These are phyloP conservation scores for Tupaia tana DNA, from an alignment of 2,113 vertebrate genomes.

Conservation along the genomic window DNA sequence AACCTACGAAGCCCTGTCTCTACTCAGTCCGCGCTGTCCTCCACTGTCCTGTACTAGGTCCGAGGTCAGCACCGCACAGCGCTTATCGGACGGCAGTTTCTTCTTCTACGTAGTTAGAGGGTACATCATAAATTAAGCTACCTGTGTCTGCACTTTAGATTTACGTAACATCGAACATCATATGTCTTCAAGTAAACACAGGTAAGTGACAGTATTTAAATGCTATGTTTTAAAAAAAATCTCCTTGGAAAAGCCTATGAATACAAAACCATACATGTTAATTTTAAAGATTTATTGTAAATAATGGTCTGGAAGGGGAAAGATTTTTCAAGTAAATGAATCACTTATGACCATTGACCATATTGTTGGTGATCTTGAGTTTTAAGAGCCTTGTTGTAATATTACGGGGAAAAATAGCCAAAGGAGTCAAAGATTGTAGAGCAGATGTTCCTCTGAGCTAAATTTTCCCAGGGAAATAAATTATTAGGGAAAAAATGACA, in stretches of 20 bases:
- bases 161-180: background rate
- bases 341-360: background rate
- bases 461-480: background rate
- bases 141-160: background rate
- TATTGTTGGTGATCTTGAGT: background rate
- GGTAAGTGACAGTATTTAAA: background rate
- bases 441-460: background rate
- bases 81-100: background rate
- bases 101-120: background rate
- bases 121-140: background rate
- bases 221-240: background rate
- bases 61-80: background rate
- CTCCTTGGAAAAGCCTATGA: background rate
- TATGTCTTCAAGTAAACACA: background rate
- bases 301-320: background rate
- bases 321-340: background rate
- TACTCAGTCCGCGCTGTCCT: background rate
- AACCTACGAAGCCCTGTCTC: background rate
- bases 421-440: background rate
- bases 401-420: background rate
- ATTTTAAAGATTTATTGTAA: constrained; percentile 5
- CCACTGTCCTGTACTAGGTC: background rate
- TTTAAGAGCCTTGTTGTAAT: background rate
- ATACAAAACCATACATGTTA: background rate
- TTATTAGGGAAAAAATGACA: background rate